Evolutionary conservation across 1,140 invertebrate species (phyloP).

Genomic region (Drosophila repleta): DNA sequence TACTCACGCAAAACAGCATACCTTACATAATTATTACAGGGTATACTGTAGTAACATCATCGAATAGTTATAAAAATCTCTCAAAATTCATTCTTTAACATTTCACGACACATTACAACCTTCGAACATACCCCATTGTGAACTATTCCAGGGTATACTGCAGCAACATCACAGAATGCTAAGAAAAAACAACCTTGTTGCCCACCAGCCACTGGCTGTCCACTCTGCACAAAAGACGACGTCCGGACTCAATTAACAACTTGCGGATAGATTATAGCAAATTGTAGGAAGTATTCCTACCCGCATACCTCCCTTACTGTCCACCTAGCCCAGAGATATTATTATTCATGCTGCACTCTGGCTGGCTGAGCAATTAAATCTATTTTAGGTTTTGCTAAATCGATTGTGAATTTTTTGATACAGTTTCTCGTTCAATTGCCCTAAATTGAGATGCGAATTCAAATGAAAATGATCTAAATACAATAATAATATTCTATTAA

Average conservation of each 20-base stretch:
- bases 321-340: background rate
- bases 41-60: too few species aligned
- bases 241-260: slow-evolving; percentile 11
- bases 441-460: background rate
- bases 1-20: too few species aligned
- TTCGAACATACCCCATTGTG: too few species aligned
- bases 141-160: background rate
- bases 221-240: slow-evolving; percentile 3
- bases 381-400: background rate
- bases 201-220: background rate
- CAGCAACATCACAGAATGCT: slow-evolving; percentile 8
- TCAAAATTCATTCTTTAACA: too few species aligned
- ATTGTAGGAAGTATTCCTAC: slow-evolving; percentile 13
- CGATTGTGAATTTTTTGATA: background rate
- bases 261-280: slow-evolving; percentile 17
- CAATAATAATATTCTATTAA: too few species aligned
- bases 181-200: slow-evolving; percentile 18
- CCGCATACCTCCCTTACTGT: background rate
- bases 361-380: background rate
- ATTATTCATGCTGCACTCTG: slow-evolving; percentile 11
- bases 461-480: background rate
- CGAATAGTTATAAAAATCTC: too few species aligned
- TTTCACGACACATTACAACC: too few species aligned
- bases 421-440: background rate
- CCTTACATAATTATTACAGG: too few species aligned